phyloP scores from a whole-genome alignment of 2,113 vertebrate genomes.

The Barbus barbus region DNA sequence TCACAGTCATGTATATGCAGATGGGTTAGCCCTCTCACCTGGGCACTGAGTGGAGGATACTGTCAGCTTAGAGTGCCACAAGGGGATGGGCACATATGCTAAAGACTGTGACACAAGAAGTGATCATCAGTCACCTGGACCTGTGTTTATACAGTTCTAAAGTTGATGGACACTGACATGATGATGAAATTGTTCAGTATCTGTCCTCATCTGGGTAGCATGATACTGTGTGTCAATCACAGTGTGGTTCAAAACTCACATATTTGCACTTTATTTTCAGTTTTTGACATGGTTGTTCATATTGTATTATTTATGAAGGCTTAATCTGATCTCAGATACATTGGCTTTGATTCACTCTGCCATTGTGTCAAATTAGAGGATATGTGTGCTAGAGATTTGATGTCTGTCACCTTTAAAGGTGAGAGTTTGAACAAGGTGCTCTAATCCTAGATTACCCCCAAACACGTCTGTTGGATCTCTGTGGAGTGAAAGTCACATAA shows the following conservation, averaged over 20 bases:
- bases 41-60: constrained; percentile 4
- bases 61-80: constrained; percentile 4
- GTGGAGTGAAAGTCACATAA: not conserved
- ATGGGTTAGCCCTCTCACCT: constrained; percentile 23
- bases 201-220: not conserved
- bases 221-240: not conserved
- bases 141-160: not conserved
- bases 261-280: not conserved
- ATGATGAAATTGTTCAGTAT: not conserved
- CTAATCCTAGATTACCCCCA: constrained; percentile 1
- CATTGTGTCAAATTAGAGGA: not conserved
- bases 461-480: not conserved
- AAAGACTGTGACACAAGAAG: constrained; percentile 2
- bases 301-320: not conserved
- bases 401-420: not conserved
- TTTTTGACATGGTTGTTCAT: too few species aligned
- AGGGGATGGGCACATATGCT: constrained; percentile 5
- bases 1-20: constrained; percentile 41
- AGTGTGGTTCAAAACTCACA: not conserved
- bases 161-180: not conserved
- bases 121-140: constrained; percentile 25
- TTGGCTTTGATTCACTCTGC: not conserved
- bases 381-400: not conserved
- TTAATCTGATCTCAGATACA: not conserved
- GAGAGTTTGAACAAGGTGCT: constrained; percentile 1